Conservation (phyloP, 2,113 vertebrate genomes). For the Microtus montanus region DNA sequence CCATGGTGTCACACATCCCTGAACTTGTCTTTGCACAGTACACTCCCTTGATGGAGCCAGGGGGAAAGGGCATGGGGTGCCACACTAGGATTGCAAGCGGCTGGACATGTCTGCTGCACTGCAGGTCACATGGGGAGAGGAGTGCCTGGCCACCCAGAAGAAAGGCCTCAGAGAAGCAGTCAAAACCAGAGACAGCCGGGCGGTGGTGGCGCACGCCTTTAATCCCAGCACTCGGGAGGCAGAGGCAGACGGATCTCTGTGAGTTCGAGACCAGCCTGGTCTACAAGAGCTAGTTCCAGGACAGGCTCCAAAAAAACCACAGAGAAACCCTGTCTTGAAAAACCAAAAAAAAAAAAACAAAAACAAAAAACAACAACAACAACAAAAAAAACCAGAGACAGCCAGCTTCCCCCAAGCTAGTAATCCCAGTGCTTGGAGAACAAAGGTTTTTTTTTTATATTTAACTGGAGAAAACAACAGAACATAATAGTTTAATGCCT, state of each 20-base stretch:
- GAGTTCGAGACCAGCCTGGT: too few species aligned
- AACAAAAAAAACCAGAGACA: not conserved
- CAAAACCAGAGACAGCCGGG: not conserved
- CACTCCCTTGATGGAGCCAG: not conserved
- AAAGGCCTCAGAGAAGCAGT: not conserved
- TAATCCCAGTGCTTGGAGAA: not conserved
- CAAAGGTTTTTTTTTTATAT: too few species aligned
- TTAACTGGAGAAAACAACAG: not conserved
- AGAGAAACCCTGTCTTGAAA: too few species aligned
- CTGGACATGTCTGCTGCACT: not conserved
- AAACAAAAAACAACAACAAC: too few species aligned
- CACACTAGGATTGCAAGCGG: not conserved
- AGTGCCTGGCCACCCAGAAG: not conserved
- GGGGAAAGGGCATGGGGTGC: not conserved
- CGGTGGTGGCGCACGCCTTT: too few species aligned
- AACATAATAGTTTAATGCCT: not conserved
- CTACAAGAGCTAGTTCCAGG: too few species aligned
- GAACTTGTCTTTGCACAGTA: not conserved
- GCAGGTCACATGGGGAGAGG: not conserved
- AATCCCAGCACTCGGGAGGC: too few species aligned
- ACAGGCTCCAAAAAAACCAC: too few species aligned
- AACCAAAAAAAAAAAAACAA: too few species aligned
- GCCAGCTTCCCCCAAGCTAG: not conserved
- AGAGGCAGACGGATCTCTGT: too few species aligned
- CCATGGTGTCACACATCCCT: not conserved